Conservation (phyloP, 2,888 invertebrate genomes). For the Trissoscelio sp. region DNA sequence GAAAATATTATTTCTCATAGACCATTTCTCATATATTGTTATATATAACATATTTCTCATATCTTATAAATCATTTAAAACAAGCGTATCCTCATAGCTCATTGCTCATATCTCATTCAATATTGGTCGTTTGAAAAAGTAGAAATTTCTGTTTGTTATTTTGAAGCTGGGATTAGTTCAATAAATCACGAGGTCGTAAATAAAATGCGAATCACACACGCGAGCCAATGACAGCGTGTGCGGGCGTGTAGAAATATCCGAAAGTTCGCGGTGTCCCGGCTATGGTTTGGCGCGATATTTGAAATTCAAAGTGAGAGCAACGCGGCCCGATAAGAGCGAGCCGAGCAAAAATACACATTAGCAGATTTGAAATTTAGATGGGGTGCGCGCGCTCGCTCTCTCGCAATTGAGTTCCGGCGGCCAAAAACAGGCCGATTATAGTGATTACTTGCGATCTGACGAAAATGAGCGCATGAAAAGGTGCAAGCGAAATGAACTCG, state of each 20-base stretch:
- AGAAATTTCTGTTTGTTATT: constrained; percentile 42
- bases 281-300: constrained; percentile 75
- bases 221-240: constrained; percentile 73
- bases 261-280: constrained; percentile 73
- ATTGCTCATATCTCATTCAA: too few species aligned
- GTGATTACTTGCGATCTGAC: constrained; percentile 59
- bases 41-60: too few species aligned
- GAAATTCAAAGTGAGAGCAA: constrained; percentile 81
- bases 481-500: constrained; percentile 41
- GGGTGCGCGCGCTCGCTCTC: constrained; percentile 59
- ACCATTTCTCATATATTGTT: too few species aligned
- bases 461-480: constrained; percentile 55
- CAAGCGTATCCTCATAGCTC: too few species aligned
- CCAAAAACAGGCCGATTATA: constrained; percentile 67
- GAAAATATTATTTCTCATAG: too few species aligned
- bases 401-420: constrained; percentile 64
- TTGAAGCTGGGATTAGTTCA: constrained; percentile 16
- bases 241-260: constrained; percentile 74
- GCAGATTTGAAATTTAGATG: constrained; percentile 82
- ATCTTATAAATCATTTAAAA: too few species aligned
- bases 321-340: constrained; percentile 76
- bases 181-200: constrained; percentile 78
- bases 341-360: constrained; percentile 82
- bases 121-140: too few species aligned
- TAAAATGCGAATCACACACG: constrained; percentile 72